Evolutionary conservation across 2,113 vertebrate species (phyloP).

Genomic region (Dolichotis patagonum): DNA sequence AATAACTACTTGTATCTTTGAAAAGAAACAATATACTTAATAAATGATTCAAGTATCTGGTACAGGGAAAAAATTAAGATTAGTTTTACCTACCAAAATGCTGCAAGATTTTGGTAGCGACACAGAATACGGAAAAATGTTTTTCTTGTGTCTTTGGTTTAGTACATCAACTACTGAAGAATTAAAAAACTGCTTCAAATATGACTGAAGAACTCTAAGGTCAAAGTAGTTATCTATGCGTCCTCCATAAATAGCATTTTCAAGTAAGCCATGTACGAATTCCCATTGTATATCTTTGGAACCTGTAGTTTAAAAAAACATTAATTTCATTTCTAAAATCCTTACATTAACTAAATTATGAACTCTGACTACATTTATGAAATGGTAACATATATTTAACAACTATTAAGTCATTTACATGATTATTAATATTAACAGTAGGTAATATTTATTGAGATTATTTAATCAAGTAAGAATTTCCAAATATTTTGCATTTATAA

Average conservation of each 20-base stretch:
- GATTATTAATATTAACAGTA: not conserved
- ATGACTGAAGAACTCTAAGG: constrained; percentile 95
- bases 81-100: constrained; percentile 90
- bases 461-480: constrained; percentile 14
- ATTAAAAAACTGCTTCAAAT: constrained; percentile 96
- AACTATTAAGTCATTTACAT: not conserved
- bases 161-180: constrained; percentile 85
- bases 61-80: not conserved
- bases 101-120: constrained; percentile 94
- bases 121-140: constrained; percentile 89
- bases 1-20: not conserved
- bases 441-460: constrained; percentile 15
- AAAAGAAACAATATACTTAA: constrained; percentile 27
- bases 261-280: constrained; percentile 95
- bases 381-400: constrained; percentile 23
- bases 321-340: constrained; percentile 48
- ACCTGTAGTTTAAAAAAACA: constrained; percentile 83
- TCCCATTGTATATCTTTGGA: constrained; percentile 94
- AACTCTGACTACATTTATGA: not conserved
- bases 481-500: not conserved
- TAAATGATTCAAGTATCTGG: constrained; percentile 5
- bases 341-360: not conserved
- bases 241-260: constrained; percentile 97
- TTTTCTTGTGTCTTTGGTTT: constrained; percentile 87
- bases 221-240: constrained; percentile 96